A percentile compares a stretch with the other conserved stretches of the same genome.
These are phyloP conservation scores for Pseudanteris insignis DNA, from an alignment of 2,888 invertebrate species.

Conservation along the genomic window DNA sequence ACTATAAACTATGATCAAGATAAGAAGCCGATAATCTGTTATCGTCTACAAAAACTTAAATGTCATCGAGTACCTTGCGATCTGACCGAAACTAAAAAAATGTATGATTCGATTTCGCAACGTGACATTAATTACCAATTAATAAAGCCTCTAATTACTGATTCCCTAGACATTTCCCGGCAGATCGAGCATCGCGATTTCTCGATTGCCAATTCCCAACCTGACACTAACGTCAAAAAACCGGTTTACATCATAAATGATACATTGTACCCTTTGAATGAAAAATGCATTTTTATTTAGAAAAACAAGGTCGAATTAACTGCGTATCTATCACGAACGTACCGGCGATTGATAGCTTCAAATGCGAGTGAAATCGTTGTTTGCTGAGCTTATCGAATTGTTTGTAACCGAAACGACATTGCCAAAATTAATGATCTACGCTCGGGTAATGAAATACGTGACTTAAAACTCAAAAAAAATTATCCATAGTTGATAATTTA, in stretches of 20 bases:
- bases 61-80: too few relatives aligned
- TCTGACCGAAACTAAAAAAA: not conserved
- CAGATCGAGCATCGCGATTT: constrained; percentile 24
- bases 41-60: too few relatives aligned
- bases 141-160: constrained; percentile 24
- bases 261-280: constrained; percentile 25
- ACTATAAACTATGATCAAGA: too few relatives aligned
- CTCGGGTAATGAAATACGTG: too few relatives aligned
- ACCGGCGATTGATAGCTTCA: constrained; percentile 13
- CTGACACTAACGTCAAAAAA: constrained; percentile 23
- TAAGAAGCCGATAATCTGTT: too few relatives aligned
- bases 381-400: too few relatives aligned
- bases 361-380: constrained; percentile 17
- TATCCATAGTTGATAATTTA: too few relatives aligned
- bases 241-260: constrained; percentile 34
- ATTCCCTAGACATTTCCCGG: constrained; percentile 19
- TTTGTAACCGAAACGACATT: too few relatives aligned
- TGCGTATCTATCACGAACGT: constrained; percentile 16
- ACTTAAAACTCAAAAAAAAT: too few relatives aligned
- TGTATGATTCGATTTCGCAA: constrained; percentile 14
- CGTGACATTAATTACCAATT: constrained; percentile 28
- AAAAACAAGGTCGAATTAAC: constrained; percentile 27
- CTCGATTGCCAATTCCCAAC: constrained; percentile 30
- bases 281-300: constrained; percentile 29
- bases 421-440: too few relatives aligned